Evolutionary conservation across 2,797 vertebrate genomes (phyloP), one percentile per base, ranked within the genome.

Genomic region (Phyllotis vaccarum): DNA sequence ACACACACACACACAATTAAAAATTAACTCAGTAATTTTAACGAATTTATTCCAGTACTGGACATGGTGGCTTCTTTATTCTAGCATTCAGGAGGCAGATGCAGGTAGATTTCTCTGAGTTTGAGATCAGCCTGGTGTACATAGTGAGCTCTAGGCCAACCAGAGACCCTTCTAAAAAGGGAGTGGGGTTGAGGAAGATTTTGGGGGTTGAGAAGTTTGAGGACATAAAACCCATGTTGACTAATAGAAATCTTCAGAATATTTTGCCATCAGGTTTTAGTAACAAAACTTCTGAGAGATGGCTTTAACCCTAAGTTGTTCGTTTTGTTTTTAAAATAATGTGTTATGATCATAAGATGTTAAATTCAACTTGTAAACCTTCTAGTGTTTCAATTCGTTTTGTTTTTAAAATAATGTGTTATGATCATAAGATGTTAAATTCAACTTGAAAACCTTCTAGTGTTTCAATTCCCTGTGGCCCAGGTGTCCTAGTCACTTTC

Each of bases 331-430:
- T 40, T 82, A 82, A 82, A 21, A 40, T 60, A 37, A 17, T 27
- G 12, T 80, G 78, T 49, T 82, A 24, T 8, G 34, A 58, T 29
- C n/a, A 37, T 81, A 37, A 60, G 29, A 62, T 75, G n/a, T 83
- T 79, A 43, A 56, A 13, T 92, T 94, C 43, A 54, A 21, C 78
- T 83, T 95, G 72, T 90, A 93, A 56, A 94, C 8, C 6, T 70
- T 83, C 11, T 72, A 56, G 24, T 60, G 16, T 40, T 60, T 81
- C 22, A 5, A 4, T 9, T 43, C 7, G 17, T 19, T 58, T 58
- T 58, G 34, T 82, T 60, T 82, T 40, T 82, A 82, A 82, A 21
- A 40, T 60, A 37, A 17, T 27, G 12, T 80, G 78, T 49, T 82
- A 24, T 8, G 34, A 58, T 29, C n/a, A 37, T 81, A 37, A 60